Base-by-base conservation (phyloP, 2,113 vertebrate species). In the Oncorhynchus nerka region DNA sequence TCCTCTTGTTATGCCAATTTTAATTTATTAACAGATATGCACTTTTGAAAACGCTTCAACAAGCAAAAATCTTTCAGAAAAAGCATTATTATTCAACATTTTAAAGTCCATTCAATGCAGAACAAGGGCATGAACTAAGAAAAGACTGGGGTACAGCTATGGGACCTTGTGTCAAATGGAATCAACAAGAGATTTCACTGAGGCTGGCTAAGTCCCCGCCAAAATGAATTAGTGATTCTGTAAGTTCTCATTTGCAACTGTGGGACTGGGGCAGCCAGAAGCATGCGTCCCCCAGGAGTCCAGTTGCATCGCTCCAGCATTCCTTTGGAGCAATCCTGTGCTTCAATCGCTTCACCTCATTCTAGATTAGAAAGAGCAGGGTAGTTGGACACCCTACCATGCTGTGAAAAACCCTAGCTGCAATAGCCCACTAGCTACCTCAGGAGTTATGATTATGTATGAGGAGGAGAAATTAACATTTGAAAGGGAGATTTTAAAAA, bases 381-480 rank as follows among this genome's bases (percentile, higher is more conserved):
- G 59, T 79, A 68, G 73, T 78, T 87, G 68, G 79, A 39, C 59
- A 68, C 69, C 70, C 71, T 34, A 15, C 61, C 39, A 68, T 75
- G 24, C 55, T 80, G 65, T 71, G 73, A 85, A 80, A 67, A 39
- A 12, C 32, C 69, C 39, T 45, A 45, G 39, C 39, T 79, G 73
- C 67, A 78, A 45, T 68, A 83, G 4, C 51, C 51, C 51, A 55
- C 32, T 73, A 86, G 74, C 81, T 82, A 87, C 78, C 87, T 87
- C 85, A 76, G 74, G 80, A 89, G 81, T 85, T 87, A 91, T 94
- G 89, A 90, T 90, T 90, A 94, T 94, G 90, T 78, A 93, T 93
- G 86, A 90, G 81, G 74, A 49, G 3, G 55, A 55, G 1, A 15
- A 85, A 93, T 93, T 93, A 86, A 89, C 91, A 92, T 93, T 91